A percentile compares a stretch with the other conserved stretches of the same genome.
These are phyloP conservation scores for Brachionus rotundiformis DNA, from an alignment of 1,140 invertebrate species.

Conservation along the genomic window DNA sequence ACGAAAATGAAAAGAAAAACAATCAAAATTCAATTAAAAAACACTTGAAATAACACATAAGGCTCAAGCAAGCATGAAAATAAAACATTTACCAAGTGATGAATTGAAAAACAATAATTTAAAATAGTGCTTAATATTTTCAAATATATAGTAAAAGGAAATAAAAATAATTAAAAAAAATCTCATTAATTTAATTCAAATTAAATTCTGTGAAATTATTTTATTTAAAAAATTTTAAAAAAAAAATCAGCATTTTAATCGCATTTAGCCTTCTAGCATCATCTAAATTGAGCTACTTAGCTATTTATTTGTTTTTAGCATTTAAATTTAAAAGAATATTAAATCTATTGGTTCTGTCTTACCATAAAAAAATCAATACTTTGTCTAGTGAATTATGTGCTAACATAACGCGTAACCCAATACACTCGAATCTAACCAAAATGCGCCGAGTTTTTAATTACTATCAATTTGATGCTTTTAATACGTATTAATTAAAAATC, in stretches of 20 bases:
- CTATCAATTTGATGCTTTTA: neutral
- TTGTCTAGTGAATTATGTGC: neutral
- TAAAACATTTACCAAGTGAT: neutral
- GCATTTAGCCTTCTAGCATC: neutral
- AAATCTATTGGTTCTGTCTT: neutral
- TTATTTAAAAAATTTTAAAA: neutral
- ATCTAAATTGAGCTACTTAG: neutral
- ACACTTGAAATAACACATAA: neutral
- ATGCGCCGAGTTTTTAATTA: neutral
- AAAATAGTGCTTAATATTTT: neutral
- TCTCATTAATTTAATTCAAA: neutral
- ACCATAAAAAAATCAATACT: neutral
- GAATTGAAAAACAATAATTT: neutral
- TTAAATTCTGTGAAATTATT: neutral
- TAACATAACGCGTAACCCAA: neutral
- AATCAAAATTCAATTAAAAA: constrained; percentile 22
- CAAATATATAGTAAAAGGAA: neutral
- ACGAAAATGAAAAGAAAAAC: neutral
- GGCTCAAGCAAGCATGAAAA: neutral
- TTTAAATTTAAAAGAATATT: neutral
- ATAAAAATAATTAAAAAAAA: neutral
- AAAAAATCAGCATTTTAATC: neutral
- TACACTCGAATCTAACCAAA: neutral
- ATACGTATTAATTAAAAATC: neutral
- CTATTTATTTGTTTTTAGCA: neutral